Conservation (phyloP, 1,140 invertebrate genomes). For the Eciton burchellii region DNA sequence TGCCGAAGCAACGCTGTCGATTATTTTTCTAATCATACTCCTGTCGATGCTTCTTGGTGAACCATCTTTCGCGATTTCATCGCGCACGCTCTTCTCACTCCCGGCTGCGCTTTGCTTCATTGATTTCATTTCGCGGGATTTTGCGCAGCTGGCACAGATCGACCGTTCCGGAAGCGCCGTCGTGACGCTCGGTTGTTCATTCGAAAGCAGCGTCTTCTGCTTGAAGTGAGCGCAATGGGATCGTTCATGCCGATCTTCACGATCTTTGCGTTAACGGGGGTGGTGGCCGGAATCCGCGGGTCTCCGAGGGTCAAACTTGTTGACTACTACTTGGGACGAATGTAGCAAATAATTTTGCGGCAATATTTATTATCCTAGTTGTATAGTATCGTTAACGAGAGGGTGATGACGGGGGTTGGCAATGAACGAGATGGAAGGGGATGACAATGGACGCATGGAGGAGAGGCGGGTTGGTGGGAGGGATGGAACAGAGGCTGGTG, state of each 20-base stretch:
- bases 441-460: background rate
- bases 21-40: background rate
- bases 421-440: constrained; percentile 40
- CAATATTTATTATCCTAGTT: constrained; percentile 81
- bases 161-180: background rate
- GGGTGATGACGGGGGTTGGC: background rate
- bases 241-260: background rate
- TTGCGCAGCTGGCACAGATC: background rate
- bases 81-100: too few relatives aligned
- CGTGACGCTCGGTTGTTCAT: constrained; percentile 14
- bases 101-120: background rate
- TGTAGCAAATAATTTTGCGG: constrained; percentile 80
- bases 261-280: background rate
- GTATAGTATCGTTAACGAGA: constrained; percentile 71
- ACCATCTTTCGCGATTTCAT: background rate
- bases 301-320: constrained; percentile 69
- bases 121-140: constrained; percentile 14
- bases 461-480: background rate
- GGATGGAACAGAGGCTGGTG: background rate
- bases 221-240: background rate
- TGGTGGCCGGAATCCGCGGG: constrained; percentile 40
- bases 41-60: background rate
- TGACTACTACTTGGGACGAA: constrained; percentile 77
- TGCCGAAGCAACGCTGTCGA: background rate
- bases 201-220: background rate